These are phyloP conservation scores for Brachyhypopomus occidentalis DNA, from an alignment of 2,113 vertebrate genomes.

Conservation along the genomic window DNA sequence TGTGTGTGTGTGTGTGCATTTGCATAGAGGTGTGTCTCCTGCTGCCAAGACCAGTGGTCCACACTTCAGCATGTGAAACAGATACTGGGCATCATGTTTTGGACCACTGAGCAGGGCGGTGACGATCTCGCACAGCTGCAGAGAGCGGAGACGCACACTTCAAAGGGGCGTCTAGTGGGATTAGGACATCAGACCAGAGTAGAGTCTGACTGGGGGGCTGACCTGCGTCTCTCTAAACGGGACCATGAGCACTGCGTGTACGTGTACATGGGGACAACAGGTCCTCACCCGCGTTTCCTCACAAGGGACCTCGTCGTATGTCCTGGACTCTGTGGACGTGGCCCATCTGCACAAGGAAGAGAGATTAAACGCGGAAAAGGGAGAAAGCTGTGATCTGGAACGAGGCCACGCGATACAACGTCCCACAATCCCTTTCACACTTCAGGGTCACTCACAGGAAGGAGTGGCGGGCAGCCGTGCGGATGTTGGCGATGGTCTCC, in stretches of 20 bases:
- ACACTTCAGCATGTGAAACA: too few relatives aligned
- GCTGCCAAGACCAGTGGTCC: not conserved
- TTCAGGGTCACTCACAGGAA: slow-evolving; percentile 84
- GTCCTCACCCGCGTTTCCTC: slow-evolving; percentile 66
- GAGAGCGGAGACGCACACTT: not conserved
- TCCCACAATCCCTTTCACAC: not conserved
- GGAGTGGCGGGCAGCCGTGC: slow-evolving; percentile 89
- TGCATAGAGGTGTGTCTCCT: not conserved
- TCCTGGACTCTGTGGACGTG: slow-evolving; percentile 77
- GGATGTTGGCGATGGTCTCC: slow-evolving; percentile 92
- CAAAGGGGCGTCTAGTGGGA: not conserved
- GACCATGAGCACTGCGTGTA: not conserved
- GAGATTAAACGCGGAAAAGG: slow-evolving; percentile 14
- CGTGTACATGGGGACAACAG: not conserved
- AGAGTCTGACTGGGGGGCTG: not conserved
- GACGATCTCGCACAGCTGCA: slow-evolving; percentile 55
- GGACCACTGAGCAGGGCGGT: slow-evolving; percentile 13
- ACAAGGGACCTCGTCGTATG: slow-evolving; percentile 91
- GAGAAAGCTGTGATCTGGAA: not conserved
- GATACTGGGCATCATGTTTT: not conserved
- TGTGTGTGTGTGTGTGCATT: not conserved
- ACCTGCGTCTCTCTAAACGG: not conserved
- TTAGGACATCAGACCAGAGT: not conserved
- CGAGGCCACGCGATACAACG: too few relatives aligned
- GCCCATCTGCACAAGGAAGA: slow-evolving; percentile 79